Base-by-base conservation (phyloP, 2,113 vertebrate genomes). In the Dendrocopos noguchii region DNA sequence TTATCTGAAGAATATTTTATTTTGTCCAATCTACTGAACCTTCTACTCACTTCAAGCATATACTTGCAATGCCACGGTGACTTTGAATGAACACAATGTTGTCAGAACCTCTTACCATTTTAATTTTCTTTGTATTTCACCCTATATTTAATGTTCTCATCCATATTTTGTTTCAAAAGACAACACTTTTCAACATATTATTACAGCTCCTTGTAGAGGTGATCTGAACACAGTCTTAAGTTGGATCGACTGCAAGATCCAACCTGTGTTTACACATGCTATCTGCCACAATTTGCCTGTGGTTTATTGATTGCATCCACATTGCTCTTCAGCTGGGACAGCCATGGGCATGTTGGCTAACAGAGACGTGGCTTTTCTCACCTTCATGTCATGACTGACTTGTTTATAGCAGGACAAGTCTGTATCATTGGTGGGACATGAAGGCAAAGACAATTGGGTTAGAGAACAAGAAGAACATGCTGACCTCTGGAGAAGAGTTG, bases 311-410 rank as follows among this genome's bases (percentile, higher is more conserved):
- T 50, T 90, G 53, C 31, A 25, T 39, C 39, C 15, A n/a, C 24
- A 27, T 15, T 53, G 24, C 39, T 75, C 56, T 75, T 70, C 57
- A 57, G 13, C 8, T 17, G 42, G 16, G 28, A 46, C 27, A 64
- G 50, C 60, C 0, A 0, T 36, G 33, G 15, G 6, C 1, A 0
- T 60, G 36, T 21, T 28, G 39, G 15, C 71, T 72, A 81, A 29
- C 27, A 52, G 4, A 42, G 53, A 61, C 52, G 13, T 50, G 47
- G 9, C 27, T 73, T 72, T 82, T 65, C 25, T 67, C 25, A 13
- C 20, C 39, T 73, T n/a, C 77, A 21, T 52, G 42, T 36, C 47
- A 36, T n/a, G 31, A 56, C 42, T 72, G 31, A 44, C 59, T 59
- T 76, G 52, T 22, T 29, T 2, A 1, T 28, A 53, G 24, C 64